Conservation (phyloP, 2,113 vertebrate species). For the Otocyon megalotis region DNA sequence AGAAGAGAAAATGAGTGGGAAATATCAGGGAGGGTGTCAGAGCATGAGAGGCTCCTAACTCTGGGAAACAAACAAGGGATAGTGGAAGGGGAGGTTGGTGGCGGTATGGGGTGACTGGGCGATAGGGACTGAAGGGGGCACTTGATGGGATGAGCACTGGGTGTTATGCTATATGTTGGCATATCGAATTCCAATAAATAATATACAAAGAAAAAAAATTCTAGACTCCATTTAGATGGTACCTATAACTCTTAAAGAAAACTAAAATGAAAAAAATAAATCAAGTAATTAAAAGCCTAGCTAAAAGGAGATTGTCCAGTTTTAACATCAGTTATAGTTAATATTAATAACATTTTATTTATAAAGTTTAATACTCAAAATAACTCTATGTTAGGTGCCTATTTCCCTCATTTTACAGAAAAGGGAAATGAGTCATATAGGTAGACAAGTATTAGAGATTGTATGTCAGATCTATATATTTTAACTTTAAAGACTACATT, state of each 20-base stretch:
- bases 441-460: background rate
- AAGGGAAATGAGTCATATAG: background rate
- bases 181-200: no score
- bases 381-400: background rate
- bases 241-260: background rate
- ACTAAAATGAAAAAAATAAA: background rate
- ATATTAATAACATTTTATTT: background rate
- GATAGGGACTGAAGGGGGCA: no score
- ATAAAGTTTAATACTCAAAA: slow-evolving; percentile 13
- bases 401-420: background rate
- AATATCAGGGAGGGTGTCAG: no score
- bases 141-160: no score
- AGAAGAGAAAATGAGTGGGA: no score
- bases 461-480: background rate
- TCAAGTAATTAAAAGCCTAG: background rate
- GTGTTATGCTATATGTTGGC: no score
- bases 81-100: no score
- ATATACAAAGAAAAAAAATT: background rate
- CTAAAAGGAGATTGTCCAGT: background rate
- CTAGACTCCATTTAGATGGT: background rate
- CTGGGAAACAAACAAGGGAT: no score
- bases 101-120: no score
- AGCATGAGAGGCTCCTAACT: no score
- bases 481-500: background rate
- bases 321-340: background rate